These are phyloP conservation scores for Cephus sareptanus DNA, from an alignment of 2,888 invertebrate genomes.

Conservation along the genomic window DNA sequence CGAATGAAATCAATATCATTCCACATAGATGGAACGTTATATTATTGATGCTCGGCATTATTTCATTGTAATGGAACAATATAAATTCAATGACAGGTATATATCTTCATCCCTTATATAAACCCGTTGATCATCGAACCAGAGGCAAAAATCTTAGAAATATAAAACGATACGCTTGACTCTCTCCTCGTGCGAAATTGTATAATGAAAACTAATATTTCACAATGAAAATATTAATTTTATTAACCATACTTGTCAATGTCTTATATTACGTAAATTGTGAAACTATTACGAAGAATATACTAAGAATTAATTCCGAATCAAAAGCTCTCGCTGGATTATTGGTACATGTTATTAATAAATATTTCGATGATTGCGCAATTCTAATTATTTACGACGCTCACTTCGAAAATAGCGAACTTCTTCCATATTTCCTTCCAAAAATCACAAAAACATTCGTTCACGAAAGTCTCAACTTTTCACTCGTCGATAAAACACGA, in stretches of 20 bases:
- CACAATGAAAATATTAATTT: neutral
- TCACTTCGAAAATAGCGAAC: constrained; percentile 69
- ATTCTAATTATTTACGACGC: constrained; percentile 77
- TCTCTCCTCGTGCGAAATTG: constrained; percentile 10
- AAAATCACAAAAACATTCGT: constrained; percentile 4
- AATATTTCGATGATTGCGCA: constrained; percentile 74
- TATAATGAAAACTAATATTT: neutral
- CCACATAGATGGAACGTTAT: neutral
- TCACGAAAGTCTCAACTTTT: neutral
- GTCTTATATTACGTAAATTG: neutral
- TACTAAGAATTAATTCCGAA: constrained; percentile 7
- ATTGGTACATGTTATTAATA: constrained; percentile 71
- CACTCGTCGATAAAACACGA: neutral
- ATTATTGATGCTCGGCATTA: constrained; percentile 26
- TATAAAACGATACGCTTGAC: neutral
- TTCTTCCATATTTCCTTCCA: constrained; percentile 6
- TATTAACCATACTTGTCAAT: neutral
- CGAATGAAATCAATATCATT: neutral
- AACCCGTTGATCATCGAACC: constrained; percentile 19
- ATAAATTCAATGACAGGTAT: constrained; percentile 22
- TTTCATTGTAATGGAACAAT: constrained; percentile 26
- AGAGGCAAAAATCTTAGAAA: constrained; percentile 13
- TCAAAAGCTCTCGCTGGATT: constrained; percentile 68
- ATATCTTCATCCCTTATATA: neutral
- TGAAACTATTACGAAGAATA: neutral